Percentiles rank a stretch among this genome's conserved stretches.
phyloP scores from a whole-genome alignment of 2,888 invertebrate genomes.

The Argyresthia goedartella region DNA sequence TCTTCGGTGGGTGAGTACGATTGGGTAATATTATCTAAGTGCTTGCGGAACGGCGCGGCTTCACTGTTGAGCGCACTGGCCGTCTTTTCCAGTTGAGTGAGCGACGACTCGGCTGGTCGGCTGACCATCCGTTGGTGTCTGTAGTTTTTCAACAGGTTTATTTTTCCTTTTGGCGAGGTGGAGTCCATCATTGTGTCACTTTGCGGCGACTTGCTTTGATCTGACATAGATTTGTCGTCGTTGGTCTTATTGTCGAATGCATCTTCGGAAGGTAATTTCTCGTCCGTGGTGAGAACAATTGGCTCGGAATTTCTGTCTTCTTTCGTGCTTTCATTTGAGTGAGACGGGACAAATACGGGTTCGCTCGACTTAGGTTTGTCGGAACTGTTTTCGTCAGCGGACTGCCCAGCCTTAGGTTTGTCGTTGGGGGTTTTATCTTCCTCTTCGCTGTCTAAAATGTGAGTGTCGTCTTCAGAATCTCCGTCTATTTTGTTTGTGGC shows the following conservation, averaged over 20 bases:
- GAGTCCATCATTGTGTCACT: neutral
- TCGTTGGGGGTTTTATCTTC: constrained; percentile 22
- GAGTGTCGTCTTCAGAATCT: constrained; percentile 52
- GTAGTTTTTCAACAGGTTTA: constrained; percentile 59
- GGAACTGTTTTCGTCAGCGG: neutral
- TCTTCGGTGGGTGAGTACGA: constrained; percentile 57
- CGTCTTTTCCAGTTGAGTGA: constrained; percentile 55
- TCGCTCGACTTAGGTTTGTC: neutral
- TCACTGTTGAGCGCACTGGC: constrained; percentile 54
- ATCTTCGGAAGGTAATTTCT: constrained; percentile 53
- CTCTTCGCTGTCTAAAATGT: constrained; percentile 55
- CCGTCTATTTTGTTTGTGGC: too few relatives aligned
- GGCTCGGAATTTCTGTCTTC: constrained; percentile 18
- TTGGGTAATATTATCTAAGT: constrained; percentile 62
- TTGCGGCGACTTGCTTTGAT: constrained; percentile 1
- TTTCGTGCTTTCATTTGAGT: neutral
- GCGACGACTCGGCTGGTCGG: constrained; percentile 49
- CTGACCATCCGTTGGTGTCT: constrained; percentile 51
- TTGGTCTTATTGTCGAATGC: constrained; percentile 35
- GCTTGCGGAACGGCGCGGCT: constrained; percentile 55
- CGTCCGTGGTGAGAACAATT: constrained; percentile 52
- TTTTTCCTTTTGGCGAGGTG: constrained; percentile 34
- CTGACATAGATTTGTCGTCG: constrained; percentile 20
- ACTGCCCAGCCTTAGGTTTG: neutral
- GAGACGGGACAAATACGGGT: constrained; percentile 1